Base-by-base conservation (phyloP, 1,140 invertebrate genomes). In the Lineus longissimus region DNA sequence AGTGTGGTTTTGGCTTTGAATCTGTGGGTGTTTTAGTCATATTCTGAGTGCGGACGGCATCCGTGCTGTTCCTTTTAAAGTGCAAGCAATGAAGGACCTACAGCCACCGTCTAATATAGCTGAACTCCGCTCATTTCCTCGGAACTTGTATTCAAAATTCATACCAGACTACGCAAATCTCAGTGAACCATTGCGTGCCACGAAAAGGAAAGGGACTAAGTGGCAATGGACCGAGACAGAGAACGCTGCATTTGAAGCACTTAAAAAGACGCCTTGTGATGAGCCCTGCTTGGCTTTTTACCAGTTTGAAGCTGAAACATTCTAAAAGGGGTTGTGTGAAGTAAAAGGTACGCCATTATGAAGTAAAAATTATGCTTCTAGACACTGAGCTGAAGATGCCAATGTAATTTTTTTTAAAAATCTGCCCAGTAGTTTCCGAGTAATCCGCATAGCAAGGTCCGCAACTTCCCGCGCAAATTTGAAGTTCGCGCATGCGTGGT, bases 11-110 rank as follows among this genome's bases (percentile, higher is more conserved):
- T 27, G 40, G 63, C 23, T 29, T 60, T 13, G 2, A 64, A 7
- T 60, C 62, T 36, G 22, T 67, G 13, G 33, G 29, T 29, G 71
- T 70, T 55, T 63, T 62, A 57, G 68, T 22, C 60, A 66, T 33
- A 41, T 66, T 23, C 63, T 69, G 30, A 61, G 54, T 1, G 22
- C 43, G 2, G 7, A 63, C 45, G 66, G 72, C 17, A 63, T 73
- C 17, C 58, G 19, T 15, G 41, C 70, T 33, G 66, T 68, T 43
- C 57, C 61, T 13, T 47, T 64, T 7, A 83, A 82, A 61, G 64
- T 84, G 0, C 60, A 73, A 25, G 73, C 74, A n/a, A 78, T 84
- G 19, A 59, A 59, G 19, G 45, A 61, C 7, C 19, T 47, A 11
- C 11, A 57, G 15, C 1, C 2, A 15, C 67, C 64, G 15, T 67